Percentiles rank a stretch among this genome's conserved stretches.
These are phyloP conservation scores for Cossypha heuglini DNA, from an alignment of 2,797 vertebrate species.

Conservation along the genomic window DNA sequence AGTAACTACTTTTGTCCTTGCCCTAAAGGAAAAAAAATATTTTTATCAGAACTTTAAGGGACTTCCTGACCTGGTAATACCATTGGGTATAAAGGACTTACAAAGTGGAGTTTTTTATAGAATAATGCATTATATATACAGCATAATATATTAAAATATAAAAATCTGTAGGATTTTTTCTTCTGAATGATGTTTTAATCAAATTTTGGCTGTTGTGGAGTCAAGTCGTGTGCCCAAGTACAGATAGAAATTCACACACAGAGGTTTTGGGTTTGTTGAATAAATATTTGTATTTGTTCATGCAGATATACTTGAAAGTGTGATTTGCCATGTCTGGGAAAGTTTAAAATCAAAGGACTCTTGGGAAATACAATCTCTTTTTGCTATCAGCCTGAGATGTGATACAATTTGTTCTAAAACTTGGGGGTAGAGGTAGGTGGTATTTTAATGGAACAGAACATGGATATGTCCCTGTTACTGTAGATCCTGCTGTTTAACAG, in stretches of 20 bases:
- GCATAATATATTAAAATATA: neutral
- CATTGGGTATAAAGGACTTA: neutral
- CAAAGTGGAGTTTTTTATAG: neutral
- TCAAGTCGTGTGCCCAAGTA: neutral
- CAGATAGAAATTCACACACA: neutral
- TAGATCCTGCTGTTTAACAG: neutral
- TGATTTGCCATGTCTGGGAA: neutral
- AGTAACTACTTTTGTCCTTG: neutral
- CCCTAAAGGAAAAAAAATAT: neutral
- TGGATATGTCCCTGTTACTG: neutral
- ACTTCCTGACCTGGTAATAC: neutral
- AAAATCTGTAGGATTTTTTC: neutral
- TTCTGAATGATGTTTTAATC: neutral
- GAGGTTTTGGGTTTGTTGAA: neutral
- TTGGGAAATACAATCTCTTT: neutral
- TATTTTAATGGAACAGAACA: neutral
- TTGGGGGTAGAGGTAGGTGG: neutral
- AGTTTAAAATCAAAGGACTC: neutral
- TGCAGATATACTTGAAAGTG: neutral
- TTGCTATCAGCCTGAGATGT: neutral
- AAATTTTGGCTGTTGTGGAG: neutral
- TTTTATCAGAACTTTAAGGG: neutral
- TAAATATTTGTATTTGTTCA: neutral
- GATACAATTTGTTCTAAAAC: neutral
- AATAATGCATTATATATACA: neutral